Base-by-base conservation (phyloP, 1,140 invertebrate species). In the Proctacanthus coquilletti region DNA sequence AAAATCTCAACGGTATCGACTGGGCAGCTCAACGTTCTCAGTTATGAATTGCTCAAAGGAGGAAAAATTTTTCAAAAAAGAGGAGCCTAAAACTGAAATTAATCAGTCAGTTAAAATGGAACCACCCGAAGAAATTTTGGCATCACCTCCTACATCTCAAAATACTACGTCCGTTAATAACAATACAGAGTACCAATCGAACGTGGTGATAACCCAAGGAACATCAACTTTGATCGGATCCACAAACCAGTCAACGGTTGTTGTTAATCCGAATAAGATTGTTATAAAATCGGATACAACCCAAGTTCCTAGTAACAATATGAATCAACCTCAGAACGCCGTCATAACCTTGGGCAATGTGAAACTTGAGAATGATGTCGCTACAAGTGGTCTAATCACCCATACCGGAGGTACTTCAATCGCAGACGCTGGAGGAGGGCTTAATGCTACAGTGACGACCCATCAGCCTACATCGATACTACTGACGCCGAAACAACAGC, bases 301-400 rank as follows among this genome's bases (percentile, higher is more conserved):
- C 18, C 42, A 44, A 41, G 32, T 41, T 36, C 39, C 42, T n/a
- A 38, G 45, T 8, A 53, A 48, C 9, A 42, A 51, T 21, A 54
- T n/a, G n/a, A 47, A 1, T 50, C 53, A 34, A 53, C 27, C n/a
- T 13, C 27, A 29, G 27, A 29, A 53, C 27, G 53, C 53, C 0
- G 53, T 56, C n/a, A 56, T 56, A 17, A 56, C 53, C 2, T 38
- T 56, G 19, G 56, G 53, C 18, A 56, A 56, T 38, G 50, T 56
- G 0, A 56, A 56, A 34, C 40, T 56, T 13, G 52, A 53, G 21
- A 52, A 44, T 21, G 51, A 53, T 14, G 18, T 10, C 33, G n/a
- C 33, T 19, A 5, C 33, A 34, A 34, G 5, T 5, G 6, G 21
- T 5, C 4, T 5, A 11, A 5, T 5, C 21, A 5, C 9, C 4